These are phyloP conservation scores for Poecilus cupreus DNA, from an alignment of 2,888 invertebrate species.

Conservation along the genomic window DNA sequence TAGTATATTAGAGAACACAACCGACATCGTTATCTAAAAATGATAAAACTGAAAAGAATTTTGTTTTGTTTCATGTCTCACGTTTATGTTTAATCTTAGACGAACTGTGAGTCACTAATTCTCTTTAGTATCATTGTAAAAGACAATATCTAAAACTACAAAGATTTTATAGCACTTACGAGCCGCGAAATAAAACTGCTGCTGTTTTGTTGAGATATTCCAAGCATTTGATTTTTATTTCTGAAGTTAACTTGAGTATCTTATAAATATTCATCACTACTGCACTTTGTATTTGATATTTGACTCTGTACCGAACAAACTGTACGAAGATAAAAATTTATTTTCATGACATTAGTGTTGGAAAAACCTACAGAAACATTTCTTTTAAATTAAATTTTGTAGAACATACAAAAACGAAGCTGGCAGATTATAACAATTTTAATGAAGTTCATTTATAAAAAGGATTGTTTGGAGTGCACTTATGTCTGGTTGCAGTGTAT, in stretches of 20 bases:
- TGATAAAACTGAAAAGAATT: too few relatives aligned
- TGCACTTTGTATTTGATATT: constrained; percentile 6
- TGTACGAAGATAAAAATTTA: constrained; percentile 4
- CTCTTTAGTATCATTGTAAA: not conserved
- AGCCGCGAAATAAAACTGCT: not conserved
- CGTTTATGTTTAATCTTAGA: too few relatives aligned
- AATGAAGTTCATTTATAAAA: too few relatives aligned
- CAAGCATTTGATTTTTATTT: constrained; percentile 16
- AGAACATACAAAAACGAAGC: too few relatives aligned
- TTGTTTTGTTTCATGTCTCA: too few relatives aligned
- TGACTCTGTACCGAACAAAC: not conserved
- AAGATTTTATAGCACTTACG: not conserved
- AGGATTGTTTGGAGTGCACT: too few relatives aligned
- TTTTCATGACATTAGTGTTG: not conserved
- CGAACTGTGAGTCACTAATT: too few relatives aligned
- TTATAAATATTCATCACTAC: constrained; percentile 14
- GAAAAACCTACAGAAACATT: too few relatives aligned
- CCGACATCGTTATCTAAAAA: too few relatives aligned
- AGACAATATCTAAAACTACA: not conserved
- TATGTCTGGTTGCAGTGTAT: too few relatives aligned
- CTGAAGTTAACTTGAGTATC: not conserved
- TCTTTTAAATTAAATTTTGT: too few relatives aligned
- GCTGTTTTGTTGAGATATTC: not conserved
- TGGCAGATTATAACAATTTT: not conserved
- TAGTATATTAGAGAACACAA: too few relatives aligned